A percentile compares a stretch with the other conserved stretches of the same genome.
These are phyloP conservation scores for Meloidogyne hapla DNA, from an alignment of 1,140 invertebrate genomes.

Conservation along the genomic window DNA sequence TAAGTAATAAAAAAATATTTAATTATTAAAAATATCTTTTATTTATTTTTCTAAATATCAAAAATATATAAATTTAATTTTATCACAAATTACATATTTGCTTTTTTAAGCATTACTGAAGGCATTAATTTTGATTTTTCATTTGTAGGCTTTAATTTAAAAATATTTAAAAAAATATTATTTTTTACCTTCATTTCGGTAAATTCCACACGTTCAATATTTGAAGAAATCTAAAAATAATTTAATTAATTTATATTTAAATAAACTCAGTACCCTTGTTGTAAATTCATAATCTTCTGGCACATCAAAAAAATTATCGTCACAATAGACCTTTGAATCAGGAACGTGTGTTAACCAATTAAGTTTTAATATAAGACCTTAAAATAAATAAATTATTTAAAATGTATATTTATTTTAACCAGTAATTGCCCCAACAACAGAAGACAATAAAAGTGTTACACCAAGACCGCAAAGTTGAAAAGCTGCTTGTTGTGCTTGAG, in stretches of 20 bases:
- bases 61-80: background rate
- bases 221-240: background rate
- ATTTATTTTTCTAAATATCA: slow-evolving; percentile 4
- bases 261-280: slow-evolving; percentile 53
- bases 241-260: too few relatives aligned
- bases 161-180: background rate
- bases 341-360: slow-evolving; percentile 57
- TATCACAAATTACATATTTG: background rate
- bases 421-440: slow-evolving; percentile 62
- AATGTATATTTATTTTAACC: background rate
- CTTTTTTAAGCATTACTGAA: background rate
- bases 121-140: slow-evolving; percentile 7
- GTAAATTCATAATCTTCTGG: slow-evolving; percentile 63
- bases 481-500: slow-evolving; percentile 42
- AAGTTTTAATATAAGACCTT: slow-evolving; percentile 56
- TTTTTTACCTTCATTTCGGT: background rate
- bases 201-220: background rate
- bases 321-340: slow-evolving; percentile 39
- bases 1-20: too few relatives aligned
- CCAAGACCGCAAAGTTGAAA: slow-evolving; percentile 52
- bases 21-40: background rate
- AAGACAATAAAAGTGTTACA: slow-evolving; percentile 45
- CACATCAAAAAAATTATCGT: slow-evolving; percentile 59
- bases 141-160: background rate
- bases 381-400: slow-evolving; percentile 15